phyloP scores from a whole-genome alignment of 2,888 invertebrate genomes.

The Phaedon cochleariae region DNA sequence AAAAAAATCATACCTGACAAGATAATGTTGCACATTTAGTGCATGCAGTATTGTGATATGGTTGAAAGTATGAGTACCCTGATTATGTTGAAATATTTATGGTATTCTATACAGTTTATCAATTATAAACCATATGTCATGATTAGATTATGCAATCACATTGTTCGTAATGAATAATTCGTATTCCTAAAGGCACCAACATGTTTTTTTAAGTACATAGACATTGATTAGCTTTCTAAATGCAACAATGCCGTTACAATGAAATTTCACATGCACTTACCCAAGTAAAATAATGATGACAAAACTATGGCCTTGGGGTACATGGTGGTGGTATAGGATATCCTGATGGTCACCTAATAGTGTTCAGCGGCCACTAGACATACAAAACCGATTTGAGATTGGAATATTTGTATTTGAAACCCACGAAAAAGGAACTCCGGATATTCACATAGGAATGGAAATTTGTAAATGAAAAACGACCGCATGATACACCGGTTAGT shows the following conservation, averaged over 20 bases:
- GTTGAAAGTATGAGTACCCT: no score
- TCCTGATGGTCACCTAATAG: not conserved
- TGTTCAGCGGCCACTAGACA: not conserved
- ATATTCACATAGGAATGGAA: no score
- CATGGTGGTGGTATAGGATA: not conserved
- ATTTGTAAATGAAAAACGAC: no score
- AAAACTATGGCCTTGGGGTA: slow-evolving; percentile 4
- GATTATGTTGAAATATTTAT: no score
- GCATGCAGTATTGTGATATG: no score
- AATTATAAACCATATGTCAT: no score
- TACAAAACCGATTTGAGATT: not conserved
- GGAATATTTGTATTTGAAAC: not conserved
- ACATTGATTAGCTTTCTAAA: not conserved
- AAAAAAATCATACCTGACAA: no score
- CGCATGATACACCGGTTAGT: no score
- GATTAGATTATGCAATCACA: not conserved
- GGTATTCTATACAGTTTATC: no score
- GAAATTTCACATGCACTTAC: not conserved
- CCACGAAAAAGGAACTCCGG: not conserved
- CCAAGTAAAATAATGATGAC: slow-evolving; percentile 11
- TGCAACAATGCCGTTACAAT: not conserved
- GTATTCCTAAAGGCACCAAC: not conserved
- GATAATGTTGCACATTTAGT: no score
- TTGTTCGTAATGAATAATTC: not conserved
- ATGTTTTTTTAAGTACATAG: not conserved